Percentiles rank a stretch among this genome's conserved stretches.
These are phyloP conservation scores for Nasonia vitripennis DNA, from an alignment of 1,140 invertebrate genomes.

Conservation along the genomic window DNA sequence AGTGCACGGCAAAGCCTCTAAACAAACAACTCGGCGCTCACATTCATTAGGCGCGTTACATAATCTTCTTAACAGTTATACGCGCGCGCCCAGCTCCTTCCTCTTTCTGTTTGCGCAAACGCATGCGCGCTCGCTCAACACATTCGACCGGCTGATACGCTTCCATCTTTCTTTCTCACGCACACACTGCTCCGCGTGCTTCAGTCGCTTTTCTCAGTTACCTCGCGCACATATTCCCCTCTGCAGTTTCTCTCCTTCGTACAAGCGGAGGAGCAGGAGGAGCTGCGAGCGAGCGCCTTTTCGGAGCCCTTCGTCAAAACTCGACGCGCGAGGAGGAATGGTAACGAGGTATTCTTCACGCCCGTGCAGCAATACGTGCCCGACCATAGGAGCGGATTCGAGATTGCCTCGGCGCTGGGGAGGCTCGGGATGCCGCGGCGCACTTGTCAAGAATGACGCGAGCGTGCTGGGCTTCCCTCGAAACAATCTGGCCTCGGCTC, in stretches of 20 bases:
- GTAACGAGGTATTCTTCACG: conserved; percentile 47
- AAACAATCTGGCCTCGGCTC: conserved; percentile 1
- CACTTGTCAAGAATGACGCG: conserved; percentile 21
- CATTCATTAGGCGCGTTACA: conserved; percentile 4
- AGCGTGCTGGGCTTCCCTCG: background rate
- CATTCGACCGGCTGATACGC: background rate
- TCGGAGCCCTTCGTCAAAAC: conserved; percentile 18
- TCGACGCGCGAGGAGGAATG: conserved; percentile 43
- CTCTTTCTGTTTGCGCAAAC: conserved; percentile 33
- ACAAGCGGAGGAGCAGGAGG: background rate
- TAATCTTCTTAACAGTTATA: conserved; percentile 30
- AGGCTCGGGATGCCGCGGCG: background rate
- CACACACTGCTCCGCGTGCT: background rate
- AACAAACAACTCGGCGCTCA: background rate
- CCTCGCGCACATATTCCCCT: background rate
- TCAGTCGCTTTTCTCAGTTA: background rate
- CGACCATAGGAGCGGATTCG: background rate
- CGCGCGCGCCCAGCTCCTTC: background rate
- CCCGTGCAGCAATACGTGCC: conserved; percentile 22
- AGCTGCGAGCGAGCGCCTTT: conserved; percentile 1
- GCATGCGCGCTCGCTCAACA: conserved; percentile 24
- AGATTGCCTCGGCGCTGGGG: conserved; percentile 25
- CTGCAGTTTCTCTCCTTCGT: background rate
- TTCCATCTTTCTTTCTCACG: conserved; percentile 8
- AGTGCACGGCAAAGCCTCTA: background rate